Base-by-base conservation (phyloP, 2,113 vertebrate species). In the Cricetomys ansorgei region DNA sequence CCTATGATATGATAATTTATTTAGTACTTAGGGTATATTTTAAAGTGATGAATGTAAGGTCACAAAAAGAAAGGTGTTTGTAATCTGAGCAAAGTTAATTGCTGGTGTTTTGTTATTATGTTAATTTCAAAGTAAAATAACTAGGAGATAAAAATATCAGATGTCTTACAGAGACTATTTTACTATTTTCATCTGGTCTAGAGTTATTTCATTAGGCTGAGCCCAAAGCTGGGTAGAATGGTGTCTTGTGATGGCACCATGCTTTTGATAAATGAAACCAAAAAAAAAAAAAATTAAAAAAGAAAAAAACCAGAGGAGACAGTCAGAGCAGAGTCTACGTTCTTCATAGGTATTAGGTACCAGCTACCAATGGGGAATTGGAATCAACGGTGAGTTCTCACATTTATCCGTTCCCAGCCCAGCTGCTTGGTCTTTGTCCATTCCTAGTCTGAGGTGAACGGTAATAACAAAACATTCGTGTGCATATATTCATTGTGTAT, bases 21-120 rank as follows among this genome's bases (percentile, higher is more conserved):
- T 87, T 93, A 43, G 72, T 90, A 72, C 88, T 83, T 75, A 65
- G 29, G 72, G 34, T 70, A 29, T 29, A 48, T 80, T 93, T 96
- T 75, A 27, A 87, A 87, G 57, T 64, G 85, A 45, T 77, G 62
- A 73, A 45, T 76, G 15, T 93, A 29, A 93, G 79, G 43, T 92
- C 67, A 89, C n/a, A 23, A 57, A 93, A 94, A 73, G 89, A 93
- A 89, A 8, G 5, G 40, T 88, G 27, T 34, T 95, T 34, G 17
- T 13, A 69, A 45, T n/a, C 64, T 94, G 55, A 88, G 0, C 9
- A 65, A 79, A 69, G 50, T 48, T 69, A 50, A 12, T 59, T 92
- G n/a, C 37, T 92, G 7, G 29, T 93, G 50, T 84, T 92, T 93
- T 69, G 59, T 90, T 89, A 45, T 50, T 88, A 31, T 31, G 43